These are phyloP conservation scores for Thelaira solivaga DNA, from an alignment of 2,888 invertebrate species.

Conservation along the genomic window DNA sequence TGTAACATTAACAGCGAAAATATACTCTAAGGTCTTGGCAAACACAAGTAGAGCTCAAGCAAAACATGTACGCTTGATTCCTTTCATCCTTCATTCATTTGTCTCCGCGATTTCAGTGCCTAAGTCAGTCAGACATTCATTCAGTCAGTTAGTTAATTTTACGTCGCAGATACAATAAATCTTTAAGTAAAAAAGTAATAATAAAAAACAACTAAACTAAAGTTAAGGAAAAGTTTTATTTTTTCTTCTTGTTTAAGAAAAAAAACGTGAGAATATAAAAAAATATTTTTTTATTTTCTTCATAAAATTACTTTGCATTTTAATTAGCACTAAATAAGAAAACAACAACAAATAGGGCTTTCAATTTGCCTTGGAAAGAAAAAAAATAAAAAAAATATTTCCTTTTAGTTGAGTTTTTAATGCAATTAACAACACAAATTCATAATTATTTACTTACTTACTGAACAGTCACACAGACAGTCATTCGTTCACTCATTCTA, in stretches of 20 bases:
- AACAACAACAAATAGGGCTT: conserved; percentile 1
- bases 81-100: too few species aligned
- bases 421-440: conserved; percentile 56
- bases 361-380: background rate
- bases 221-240: background rate
- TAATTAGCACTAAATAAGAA: conserved; percentile 50
- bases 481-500: too few species aligned
- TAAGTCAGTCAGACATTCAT: conserved; percentile 20
- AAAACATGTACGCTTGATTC: too few species aligned
- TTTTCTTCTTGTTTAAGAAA: too few species aligned
- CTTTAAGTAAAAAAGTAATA: background rate
- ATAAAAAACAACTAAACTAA: background rate
- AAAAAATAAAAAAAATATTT: conserved; percentile 23
- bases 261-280: conserved; percentile 57
- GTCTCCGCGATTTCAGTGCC: too few species aligned
- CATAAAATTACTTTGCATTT: conserved; percentile 53
- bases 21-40: conserved; percentile 3
- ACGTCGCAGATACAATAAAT: conserved; percentile 10
- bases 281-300: conserved; percentile 47
- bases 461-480: too few species aligned
- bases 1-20: background rate
- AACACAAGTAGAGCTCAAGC: background rate
- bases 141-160: background rate
- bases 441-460: conserved; percentile 41
- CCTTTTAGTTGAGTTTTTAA: conserved; percentile 28